phyloP scores from a whole-genome alignment of 2,797 vertebrate species.

The Capromys pilorides region DNA sequence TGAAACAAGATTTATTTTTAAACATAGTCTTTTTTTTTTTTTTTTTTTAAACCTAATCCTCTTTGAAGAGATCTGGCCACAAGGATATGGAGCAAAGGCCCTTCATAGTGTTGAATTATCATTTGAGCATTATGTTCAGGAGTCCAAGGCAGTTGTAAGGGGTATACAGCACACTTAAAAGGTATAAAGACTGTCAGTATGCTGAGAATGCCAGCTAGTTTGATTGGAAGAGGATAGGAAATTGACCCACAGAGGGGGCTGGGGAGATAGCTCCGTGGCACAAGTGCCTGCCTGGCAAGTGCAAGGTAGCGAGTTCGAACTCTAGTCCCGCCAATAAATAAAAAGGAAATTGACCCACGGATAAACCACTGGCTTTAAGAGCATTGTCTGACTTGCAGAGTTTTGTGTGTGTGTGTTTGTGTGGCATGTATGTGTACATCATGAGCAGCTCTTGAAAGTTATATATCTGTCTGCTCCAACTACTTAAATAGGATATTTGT shows the following conservation, averaged over 20 bases:
- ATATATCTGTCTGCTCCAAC: neutral
- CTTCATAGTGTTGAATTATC: constrained; percentile 21
- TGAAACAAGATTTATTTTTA: constrained; percentile 66
- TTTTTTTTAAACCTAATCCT: constrained; percentile 41
- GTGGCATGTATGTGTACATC: neutral
- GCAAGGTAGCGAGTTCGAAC: no score
- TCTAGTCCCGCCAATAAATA: no score
- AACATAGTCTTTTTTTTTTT: constrained; percentile 6
- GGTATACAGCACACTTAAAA: neutral
- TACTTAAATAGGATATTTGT: neutral
- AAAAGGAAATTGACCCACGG: neutral
- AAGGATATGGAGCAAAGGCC: constrained; percentile 13
- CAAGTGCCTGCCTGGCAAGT: no score
- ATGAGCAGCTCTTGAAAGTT: constrained; percentile 7
- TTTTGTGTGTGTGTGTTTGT: no score
- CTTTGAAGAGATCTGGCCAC: constrained; percentile 24
- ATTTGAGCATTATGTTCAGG: constrained; percentile 7
- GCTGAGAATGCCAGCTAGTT: neutral
- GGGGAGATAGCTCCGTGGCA: no score
- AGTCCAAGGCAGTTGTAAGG: neutral
- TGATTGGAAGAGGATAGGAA: neutral
- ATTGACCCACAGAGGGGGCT: neutral
- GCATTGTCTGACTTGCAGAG: neutral
- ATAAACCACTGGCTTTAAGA: neutral
- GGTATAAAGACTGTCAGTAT: neutral